Base-by-base conservation (phyloP, 2,888 invertebrate genomes). In the Synergus laeviventris region DNA sequence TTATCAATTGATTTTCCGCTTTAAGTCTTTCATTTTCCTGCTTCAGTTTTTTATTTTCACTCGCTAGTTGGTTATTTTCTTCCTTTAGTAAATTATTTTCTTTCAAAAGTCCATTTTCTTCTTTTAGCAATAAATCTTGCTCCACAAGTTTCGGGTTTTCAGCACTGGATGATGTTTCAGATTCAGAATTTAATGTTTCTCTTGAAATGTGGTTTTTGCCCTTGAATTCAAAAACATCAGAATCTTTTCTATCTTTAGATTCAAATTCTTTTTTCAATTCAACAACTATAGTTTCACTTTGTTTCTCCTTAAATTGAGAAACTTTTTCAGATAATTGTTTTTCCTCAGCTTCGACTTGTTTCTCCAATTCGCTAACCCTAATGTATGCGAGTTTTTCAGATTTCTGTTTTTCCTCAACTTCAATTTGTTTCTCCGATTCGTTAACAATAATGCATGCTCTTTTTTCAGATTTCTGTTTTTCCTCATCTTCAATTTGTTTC, bases 1-100 rank as follows among this genome's bases (percentile, higher is more conserved):
- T n/a, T 49, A 49, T 49, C n/a, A 49, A n/a, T n/a, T 49, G 49
- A 49, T 49, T 49, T 49, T 49, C 49, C n/a, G 49, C 49, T 49
- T n/a, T n/a, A 18, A 49, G 49, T n/a, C 49, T n/a, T 9, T 49
- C 2, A 49, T 49, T 49, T 49, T 49, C 49, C 49, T n/a, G 49
- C 9, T n/a, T 49, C 8, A 49, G 49, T 49, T n/a, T 49, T n/a
- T n/a, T n/a, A 49, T 49, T 49, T 49, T 49, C 49, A 9, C 49
- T 49, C 14, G 1, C 14, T n/a, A 49, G 49, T 49, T 49, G n/a
- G n/a, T n/a, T 1, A 49, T 49, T 49, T 49, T n/a, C n/a, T 49
- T 49, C 49, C 9, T 49, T 49, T 9, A 49, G n/a, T 49, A n/a
- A 49, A 49, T 0, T n/a, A 49, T 49, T 49, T 49, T 49, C 49